Evolutionary conservation across 1,140 invertebrate genomes (phyloP), one percentile per base, ranked within the genome.

Genomic region (Gyrodactylus bullatarudis): DNA sequence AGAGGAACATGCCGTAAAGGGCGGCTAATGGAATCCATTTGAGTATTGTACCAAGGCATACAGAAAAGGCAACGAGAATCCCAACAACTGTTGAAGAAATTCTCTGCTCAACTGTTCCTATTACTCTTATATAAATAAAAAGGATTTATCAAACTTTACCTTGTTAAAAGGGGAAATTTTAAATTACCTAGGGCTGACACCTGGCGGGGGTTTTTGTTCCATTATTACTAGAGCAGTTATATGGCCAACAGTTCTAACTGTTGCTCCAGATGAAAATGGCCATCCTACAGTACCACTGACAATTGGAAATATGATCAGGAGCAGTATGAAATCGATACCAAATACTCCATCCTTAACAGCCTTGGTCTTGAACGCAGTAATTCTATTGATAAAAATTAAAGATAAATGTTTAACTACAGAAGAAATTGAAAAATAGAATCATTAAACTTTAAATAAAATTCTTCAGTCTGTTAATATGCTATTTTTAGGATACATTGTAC

Each of bases 1-100:
- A 72, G 1, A 72, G 71, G 23, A 72, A 72, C 71, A 72, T 72
- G 20, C 71, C 71, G 23, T 72, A 26, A n/a, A 72, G 21, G 1
- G 71, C 71, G 1, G 71, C 71, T 24, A 72, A n/a, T 2, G 71
- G 71, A 34, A 72, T 72, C 1, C 21, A 34, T 26, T 21, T 26
- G 1, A 72, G 23, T 34, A 23, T 21, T 8, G 25, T 21, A 20
- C 25, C 71, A n/a, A 34, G 20, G 21, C 21, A 34, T 21, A 72
- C 71, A 1, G 71, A 72, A 34, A 34, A 21, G n/a, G 25, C 20
- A 2, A 72, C 25, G 21, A 72, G 71, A 34, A 21, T n/a, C 1
- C 71, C 71, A 26, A 72, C 71, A n/a, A 34, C 1, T 8, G 25
- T 1, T 26, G n/a, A n/a, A 34, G 25, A 26, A 8, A 72, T 24